phyloP scores from a whole-genome alignment of 1,140 invertebrate genomes.

The Vanessa tameamea region DNA sequence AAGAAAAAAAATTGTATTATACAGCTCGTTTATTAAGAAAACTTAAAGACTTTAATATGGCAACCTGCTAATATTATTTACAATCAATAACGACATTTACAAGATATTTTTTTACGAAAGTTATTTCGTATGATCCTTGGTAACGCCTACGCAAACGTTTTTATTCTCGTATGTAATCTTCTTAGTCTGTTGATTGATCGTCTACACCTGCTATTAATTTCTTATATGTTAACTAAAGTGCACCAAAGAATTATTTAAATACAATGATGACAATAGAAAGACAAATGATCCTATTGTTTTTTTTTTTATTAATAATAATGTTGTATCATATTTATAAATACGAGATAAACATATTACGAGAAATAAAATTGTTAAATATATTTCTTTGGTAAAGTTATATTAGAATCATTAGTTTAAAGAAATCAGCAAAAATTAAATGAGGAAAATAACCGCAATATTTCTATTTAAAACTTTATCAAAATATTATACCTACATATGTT shows the following conservation, averaged over 20 bases:
- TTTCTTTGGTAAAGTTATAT: no score
- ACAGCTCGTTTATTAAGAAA: no score
- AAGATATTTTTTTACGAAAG: neutral
- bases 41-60: no score
- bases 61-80: neutral
- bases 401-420: no score
- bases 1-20: no score
- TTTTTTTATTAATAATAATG: neutral
- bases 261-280: neutral
- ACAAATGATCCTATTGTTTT: conserved; percentile 11
- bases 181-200: conserved; percentile 36
- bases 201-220: conserved; percentile 18
- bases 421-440: no score
- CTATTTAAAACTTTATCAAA: no score
- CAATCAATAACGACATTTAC: neutral
- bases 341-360: no score
- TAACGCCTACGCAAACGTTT: conserved; percentile 37
- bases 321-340: neutral
- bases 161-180: conserved; percentile 22
- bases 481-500: no score
- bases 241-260: neutral
- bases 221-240: neutral
- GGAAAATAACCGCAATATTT: no score
- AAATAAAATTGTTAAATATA: no score
- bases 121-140: neutral